phyloP scores from a whole-genome alignment of 1,140 invertebrate species.

The Helicoverpa armigera region DNA sequence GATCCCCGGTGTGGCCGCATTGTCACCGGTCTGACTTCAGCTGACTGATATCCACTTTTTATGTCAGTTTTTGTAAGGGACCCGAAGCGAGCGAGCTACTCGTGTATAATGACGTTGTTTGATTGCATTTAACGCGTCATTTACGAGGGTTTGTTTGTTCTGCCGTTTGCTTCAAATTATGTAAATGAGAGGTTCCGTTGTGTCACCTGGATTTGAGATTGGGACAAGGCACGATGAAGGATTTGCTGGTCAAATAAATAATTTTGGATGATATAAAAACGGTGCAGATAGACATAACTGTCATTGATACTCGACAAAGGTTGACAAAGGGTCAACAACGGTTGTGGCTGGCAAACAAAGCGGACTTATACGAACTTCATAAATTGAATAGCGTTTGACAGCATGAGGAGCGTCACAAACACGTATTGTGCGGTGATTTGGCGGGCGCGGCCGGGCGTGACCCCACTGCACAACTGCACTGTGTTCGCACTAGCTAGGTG shows the following conservation, averaged over 20 bases:
- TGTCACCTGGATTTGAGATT: constrained; percentile 29
- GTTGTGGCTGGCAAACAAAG: constrained; percentile 21
- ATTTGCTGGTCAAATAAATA: constrained; percentile 22
- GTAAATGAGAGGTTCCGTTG: constrained; percentile 67
- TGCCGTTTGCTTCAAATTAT: constrained; percentile 72
- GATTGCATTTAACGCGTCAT: constrained; percentile 79
- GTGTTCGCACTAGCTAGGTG: too few species aligned
- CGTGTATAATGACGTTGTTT: constrained; percentile 75
- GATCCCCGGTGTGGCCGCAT: constrained; percentile 71
- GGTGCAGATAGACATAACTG: constrained; percentile 47
- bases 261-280: constrained; percentile 50
- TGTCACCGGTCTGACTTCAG: constrained; percentile 64
- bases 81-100: constrained; percentile 65
- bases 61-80: constrained; percentile 67
- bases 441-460: constrained; percentile 63
- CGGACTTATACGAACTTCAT: constrained; percentile 47
- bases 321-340: constrained; percentile 59
- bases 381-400: constrained; percentile 49
- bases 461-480: background rate
- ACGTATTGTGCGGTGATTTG: constrained; percentile 61
- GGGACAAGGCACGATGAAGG: background rate
- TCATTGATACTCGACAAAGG: constrained; percentile 64
- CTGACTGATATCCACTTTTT: constrained; percentile 73
- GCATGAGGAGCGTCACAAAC: constrained; percentile 41
- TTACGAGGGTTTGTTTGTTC: constrained; percentile 75